Conservation (phyloP, 1,140 invertebrate genomes). For the Sminthurides bifidus region DNA sequence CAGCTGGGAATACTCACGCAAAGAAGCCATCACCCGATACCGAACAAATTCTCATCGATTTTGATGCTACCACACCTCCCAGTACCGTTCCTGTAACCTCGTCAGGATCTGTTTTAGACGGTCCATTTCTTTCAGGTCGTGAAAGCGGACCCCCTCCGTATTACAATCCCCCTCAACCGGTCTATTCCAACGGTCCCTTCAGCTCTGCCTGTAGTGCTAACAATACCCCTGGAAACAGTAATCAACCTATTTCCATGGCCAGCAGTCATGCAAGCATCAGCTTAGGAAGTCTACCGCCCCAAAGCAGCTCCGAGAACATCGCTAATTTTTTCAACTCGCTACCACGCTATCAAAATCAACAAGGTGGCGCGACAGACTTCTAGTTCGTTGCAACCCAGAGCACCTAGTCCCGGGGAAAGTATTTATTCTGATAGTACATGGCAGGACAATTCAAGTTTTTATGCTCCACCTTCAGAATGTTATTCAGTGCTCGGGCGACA, state of each 20-base stretch:
- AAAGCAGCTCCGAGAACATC: too few species aligned
- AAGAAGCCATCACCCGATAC: not conserved
- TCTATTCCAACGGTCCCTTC: not conserved
- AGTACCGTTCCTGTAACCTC: not conserved
- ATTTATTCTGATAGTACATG: too few species aligned
- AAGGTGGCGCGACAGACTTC: too few species aligned
- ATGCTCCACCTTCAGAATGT: not conserved
- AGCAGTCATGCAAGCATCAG: too few species aligned
- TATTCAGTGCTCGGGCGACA: not conserved
- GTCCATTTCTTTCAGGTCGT: not conserved
- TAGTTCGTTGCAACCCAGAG: too few species aligned
- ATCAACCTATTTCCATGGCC: too few species aligned
- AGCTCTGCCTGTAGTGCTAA: not conserved
- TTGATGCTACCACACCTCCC: constrained; percentile 8
- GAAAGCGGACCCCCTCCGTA: not conserved
- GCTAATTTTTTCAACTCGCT: too few species aligned
- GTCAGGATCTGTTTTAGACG: not conserved
- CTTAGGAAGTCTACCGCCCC: too few species aligned
- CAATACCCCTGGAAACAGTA: too few species aligned
- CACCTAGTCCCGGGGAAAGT: too few species aligned
- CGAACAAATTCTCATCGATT: constrained; percentile 27
- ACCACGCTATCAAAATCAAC: too few species aligned
- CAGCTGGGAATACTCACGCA: not conserved
- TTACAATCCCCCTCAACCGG: not conserved
- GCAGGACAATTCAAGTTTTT: too few species aligned